phyloP scores from a whole-genome alignment of 2,113 vertebrate species.

The Ptychochromis oligacanthus region DNA sequence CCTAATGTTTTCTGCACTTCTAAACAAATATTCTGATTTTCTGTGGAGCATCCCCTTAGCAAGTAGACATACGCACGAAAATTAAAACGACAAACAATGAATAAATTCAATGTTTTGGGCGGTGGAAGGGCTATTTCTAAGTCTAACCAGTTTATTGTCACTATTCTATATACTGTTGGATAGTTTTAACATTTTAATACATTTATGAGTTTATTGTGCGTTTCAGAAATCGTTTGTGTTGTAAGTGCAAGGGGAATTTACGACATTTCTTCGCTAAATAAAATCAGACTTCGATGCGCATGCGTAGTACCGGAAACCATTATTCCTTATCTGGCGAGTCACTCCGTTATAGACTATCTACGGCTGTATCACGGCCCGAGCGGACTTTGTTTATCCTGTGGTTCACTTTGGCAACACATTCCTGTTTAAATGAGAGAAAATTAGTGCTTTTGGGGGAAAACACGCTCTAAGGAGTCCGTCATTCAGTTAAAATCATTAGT shows the following conservation, averaged over 20 bases:
- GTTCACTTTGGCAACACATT: background rate
- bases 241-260: too few relatives aligned
- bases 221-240: background rate
- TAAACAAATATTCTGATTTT: too few relatives aligned
- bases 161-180: background rate
- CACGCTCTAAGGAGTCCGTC: background rate
- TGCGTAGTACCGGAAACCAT: background rate
- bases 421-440: background rate
- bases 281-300: background rate
- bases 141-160: background rate
- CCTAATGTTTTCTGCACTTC: too few relatives aligned
- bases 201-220: background rate
- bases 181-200: background rate
- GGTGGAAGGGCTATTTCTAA: background rate
- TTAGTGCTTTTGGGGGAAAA: background rate
- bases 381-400: constrained; percentile 24
- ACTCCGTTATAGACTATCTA: constrained; percentile 31
- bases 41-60: too few relatives aligned
- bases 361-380: background rate
- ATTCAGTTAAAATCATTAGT: background rate
- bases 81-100: too few relatives aligned
- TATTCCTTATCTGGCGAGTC: background rate
- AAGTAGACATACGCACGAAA: too few relatives aligned
- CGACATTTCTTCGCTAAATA: too few relatives aligned
- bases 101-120: background rate